Evolutionary conservation across 2,888 invertebrate species (phyloP), one percentile per base, ranked within the genome.

Genomic region (Encarsia formosa): DNA sequence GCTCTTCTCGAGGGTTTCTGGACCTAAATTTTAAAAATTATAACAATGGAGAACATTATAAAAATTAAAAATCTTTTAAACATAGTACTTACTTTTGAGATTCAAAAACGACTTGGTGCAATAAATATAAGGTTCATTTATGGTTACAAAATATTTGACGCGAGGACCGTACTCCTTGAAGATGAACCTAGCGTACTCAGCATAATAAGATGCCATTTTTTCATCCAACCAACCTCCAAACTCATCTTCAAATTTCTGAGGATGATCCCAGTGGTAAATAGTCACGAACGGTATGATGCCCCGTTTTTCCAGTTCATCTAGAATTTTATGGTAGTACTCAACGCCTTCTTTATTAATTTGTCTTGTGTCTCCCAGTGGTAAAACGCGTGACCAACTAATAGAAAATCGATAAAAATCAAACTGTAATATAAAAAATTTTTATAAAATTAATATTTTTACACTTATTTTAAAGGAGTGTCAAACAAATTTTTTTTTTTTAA

Each of bases 81-180:
- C n/a, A n/a, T n/a, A n/a, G n/a, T n/a, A n/a, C n/a, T n/a, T n/a
- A n/a, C n/a, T n/a, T n/a, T n/a, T n/a, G n/a, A n/a, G n/a, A n/a
- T n/a, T n/a, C n/a, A n/a, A n/a, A n/a, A n/a, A n/a, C n/a, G n/a
- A n/a, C n/a, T n/a, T 74, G 53, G 75, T 64, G 62, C 81, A 81
- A 31, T 79, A 73, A 59, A 78, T 75, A 69, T 76, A 77, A 1
- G 89, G 88, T 67, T 90, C 91, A 66, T 91, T 91, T 59, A 90
- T 81, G 0, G 90, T 89, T 4, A 86, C 79, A 86, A 89, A 89
- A 49, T 79, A 78, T 68, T 67, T 82, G 5, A 87, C 83, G 65
- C 81, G 80, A 60, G 79, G 78, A 0, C 81, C 85, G 59, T 80
- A 84, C 64, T 81, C 75, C 44, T 79, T 77, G 57, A 84, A 81